Base-by-base conservation (phyloP, 2,797 vertebrate species). In the Anas bernieri region DNA sequence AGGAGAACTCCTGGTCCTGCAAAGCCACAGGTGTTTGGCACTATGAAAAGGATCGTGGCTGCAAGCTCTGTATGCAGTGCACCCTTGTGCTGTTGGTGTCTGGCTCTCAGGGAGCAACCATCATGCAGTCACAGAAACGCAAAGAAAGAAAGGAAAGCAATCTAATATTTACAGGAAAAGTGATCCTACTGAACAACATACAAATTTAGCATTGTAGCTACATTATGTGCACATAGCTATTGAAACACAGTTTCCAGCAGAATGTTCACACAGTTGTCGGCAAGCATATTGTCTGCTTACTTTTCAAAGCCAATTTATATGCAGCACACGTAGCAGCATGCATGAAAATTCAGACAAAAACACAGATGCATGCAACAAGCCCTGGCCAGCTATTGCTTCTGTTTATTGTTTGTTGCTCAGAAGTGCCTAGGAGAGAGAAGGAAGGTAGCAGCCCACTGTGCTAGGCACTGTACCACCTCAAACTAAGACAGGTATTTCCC, bases 341-440 rank as follows among this genome's bases (percentile, higher is more conserved):
- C 96, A 92, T 83, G 63, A 97, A 96, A 97, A 96, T 97, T 93
- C 91, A 97, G 95, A 96, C 95, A 97, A 96, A 96, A 97, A 95
- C 91, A 88, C 93, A 96, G 92, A 97, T 91, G 91, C 91, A 83
- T 93, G 88, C 74, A 93, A 93, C 84, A 92, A 74, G 79, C 81
- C 69, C 82, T 26, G 45, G 78, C 52, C 93, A 83, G 91, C 46
- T 91, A 63, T 73, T 88, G 50, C 39, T 87, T 48, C 14, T 88
- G 33, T 74, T 73, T 84, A 68, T 83, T 90, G 76, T 83, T 88
- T 72, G 48, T 61, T 86, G 59, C 66, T 73, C 52, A 85, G 54
- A 91, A 89, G 63, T 48, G 85, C 46, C 63, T 68, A n/a, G 39
- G 48, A 86, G 61, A 59, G 61, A 88, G 43, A 26, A 80, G 25